Conservation (phyloP, 1,140 invertebrate genomes). For the Cataglyphis hispanica region DNA sequence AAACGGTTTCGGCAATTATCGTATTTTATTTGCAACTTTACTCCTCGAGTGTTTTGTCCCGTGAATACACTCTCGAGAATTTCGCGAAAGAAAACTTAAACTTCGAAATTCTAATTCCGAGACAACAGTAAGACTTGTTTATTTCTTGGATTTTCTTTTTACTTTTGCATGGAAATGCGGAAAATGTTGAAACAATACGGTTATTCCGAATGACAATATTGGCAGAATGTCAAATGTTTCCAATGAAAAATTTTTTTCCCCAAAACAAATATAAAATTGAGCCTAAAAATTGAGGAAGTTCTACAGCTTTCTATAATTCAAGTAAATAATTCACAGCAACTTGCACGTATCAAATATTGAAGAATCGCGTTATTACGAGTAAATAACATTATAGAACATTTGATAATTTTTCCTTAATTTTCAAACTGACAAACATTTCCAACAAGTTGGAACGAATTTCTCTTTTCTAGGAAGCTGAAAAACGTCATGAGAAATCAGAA, state of each 20-base stretch:
- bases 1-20: background rate
- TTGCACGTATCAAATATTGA: background rate
- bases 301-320: background rate
- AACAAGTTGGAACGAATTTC: background rate
- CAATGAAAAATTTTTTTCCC: background rate
- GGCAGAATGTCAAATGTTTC: background rate
- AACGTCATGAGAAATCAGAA: background rate
- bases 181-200: background rate
- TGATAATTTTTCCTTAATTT: background rate
- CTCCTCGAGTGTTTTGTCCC: background rate
- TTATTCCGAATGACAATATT: background rate
- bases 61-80: background rate
- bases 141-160: background rate
- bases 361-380: background rate
- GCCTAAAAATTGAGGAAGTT: background rate
- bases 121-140: conserved; percentile 13
- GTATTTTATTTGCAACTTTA: conserved; percentile 29
- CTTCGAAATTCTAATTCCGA: conserved; percentile 26
- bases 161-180: background rate
- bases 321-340: background rate
- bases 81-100: conserved; percentile 24
- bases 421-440: background rate
- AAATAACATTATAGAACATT: background rate
- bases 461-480: background rate
- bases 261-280: background rate